These are phyloP conservation scores for Lepidocolaptes lacrymiger DNA, from an alignment of 2,797 vertebrate genomes.

Conservation along the genomic window DNA sequence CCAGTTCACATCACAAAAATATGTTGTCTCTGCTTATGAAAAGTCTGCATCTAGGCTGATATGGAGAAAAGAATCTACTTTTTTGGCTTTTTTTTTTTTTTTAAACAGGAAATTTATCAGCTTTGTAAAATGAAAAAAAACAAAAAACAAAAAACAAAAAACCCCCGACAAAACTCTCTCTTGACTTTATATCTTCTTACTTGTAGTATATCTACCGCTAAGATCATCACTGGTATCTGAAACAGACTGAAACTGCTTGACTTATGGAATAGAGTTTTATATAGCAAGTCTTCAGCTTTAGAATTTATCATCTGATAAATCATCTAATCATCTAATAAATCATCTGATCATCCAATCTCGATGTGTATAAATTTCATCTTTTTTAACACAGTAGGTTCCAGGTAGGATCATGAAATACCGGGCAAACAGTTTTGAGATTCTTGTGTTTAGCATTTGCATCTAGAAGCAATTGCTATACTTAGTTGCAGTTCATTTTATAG, in stretches of 20 bases:
- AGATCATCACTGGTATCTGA: not conserved
- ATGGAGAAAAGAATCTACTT: conserved; percentile 10
- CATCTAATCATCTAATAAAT: too few relatives aligned
- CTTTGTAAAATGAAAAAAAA: not conserved
- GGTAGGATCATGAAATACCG: not conserved
- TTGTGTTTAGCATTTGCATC: not conserved
- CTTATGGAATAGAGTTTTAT: not conserved
- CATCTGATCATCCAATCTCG: not conserved
- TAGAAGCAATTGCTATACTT: not conserved
- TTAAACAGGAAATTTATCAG: not conserved
- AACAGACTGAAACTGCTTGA: not conserved
- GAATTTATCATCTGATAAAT: not conserved
- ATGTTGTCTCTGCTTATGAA: conserved; percentile 51
- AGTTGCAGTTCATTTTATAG: not conserved
- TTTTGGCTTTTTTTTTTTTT: not conserved
- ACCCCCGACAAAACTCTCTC: not conserved
- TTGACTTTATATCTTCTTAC: not conserved
- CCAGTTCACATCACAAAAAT: conserved; percentile 59
- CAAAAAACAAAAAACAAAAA: not conserved
- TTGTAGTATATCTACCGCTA: not conserved
- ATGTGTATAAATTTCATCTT: not conserved
- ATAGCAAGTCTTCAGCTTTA: not conserved
- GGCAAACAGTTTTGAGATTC: not conserved
- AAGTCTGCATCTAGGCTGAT: conserved; percentile 42
- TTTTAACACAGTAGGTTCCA: not conserved